phyloP scores from a whole-genome alignment of 2,797 vertebrate genomes.

The Notolepis coatsorum region DNA sequence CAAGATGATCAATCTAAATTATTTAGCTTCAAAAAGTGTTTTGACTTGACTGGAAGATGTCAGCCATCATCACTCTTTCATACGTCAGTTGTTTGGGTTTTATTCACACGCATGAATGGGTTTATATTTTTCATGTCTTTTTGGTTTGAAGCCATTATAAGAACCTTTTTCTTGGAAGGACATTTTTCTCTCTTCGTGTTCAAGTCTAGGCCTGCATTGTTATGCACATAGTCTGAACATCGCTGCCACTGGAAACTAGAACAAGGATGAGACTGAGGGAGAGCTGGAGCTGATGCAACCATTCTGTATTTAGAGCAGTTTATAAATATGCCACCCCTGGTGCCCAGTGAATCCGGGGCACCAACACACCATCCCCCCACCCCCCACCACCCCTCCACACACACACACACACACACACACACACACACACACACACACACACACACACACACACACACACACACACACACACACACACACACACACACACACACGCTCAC shows the following conservation, averaged over 20 bases:
- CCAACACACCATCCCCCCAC: constrained; percentile 33
- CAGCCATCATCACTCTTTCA: too few relatives aligned
- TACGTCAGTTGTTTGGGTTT: too few relatives aligned
- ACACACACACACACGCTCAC: too few relatives aligned
- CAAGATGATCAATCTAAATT: too few relatives aligned
- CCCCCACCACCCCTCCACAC: constrained; percentile 55
- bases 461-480: not conserved
- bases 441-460: not conserved
- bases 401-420: not conserved
- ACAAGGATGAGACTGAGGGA: constrained; percentile 76
- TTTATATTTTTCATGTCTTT: too few relatives aligned
- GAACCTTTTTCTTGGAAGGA: not conserved
- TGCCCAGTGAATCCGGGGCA: constrained; percentile 64
- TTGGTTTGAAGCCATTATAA: not conserved
- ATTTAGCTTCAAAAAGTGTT: too few relatives aligned
- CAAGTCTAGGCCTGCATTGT: not conserved
- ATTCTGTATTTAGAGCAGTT: constrained; percentile 83
- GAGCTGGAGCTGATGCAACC: constrained; percentile 58
- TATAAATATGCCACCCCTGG: constrained; percentile 82
- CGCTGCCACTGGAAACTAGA: constrained; percentile 56
- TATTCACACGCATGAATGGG: too few relatives aligned
- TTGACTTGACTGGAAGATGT: too few relatives aligned
- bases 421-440: not conserved
- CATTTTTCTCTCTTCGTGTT: not conserved
- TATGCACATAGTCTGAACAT: constrained; percentile 4